Evolutionary conservation across 2,888 invertebrate species (phyloP), one percentile per base, ranked within the genome.

Genomic region (Oxystoma pomonae): DNA sequence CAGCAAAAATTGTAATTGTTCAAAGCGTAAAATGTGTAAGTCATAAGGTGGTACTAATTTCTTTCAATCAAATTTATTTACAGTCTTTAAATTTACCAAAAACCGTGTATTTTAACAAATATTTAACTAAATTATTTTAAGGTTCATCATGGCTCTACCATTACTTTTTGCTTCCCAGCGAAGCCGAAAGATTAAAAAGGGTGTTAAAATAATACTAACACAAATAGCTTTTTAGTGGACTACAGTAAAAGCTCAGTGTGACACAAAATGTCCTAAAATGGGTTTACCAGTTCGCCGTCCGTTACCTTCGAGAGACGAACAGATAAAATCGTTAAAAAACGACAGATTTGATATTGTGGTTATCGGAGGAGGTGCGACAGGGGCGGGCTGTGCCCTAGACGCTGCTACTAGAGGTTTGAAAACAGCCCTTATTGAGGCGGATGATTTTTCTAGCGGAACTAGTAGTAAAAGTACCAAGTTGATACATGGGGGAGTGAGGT

Each of bases 341-440:
- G 91, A 92, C 19, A 87, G 89, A 58, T 85, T 86, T 67, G 97
- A 91, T 79, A 97, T 99, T 80, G 86, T 99, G 35, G 87, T 99
- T 52, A 92, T 99, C 69, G 90, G 99, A 70, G 99, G 99, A 0
- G 99, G 99, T 55, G 98, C 98, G 22, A 98, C 99, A 0, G 99
- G 99, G 1, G 88, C 92, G 49, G 98, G 98, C 1, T 97, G 97
- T 75, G 98, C 98, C 0, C 83, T 99, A 12, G 98, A 99, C 81
- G 88, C 98, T 1, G 88, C 89, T 60, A 96, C 96, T 3, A 85
- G 98, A 86, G 98, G 70, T 49, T 59, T 70, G 21, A 69, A 66
- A 52, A 70, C 70, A 52, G 70, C 70, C 5, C 60, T 70, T 1
- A 64, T 70, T 5, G 98, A 98, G 82, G 87, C 90, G 58, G 97